A percentile compares a stretch with the other conserved stretches of the same genome.
Conservation (phyloP, 2,797 vertebrate genomes). For the Mionectes olivaceus region DNA sequence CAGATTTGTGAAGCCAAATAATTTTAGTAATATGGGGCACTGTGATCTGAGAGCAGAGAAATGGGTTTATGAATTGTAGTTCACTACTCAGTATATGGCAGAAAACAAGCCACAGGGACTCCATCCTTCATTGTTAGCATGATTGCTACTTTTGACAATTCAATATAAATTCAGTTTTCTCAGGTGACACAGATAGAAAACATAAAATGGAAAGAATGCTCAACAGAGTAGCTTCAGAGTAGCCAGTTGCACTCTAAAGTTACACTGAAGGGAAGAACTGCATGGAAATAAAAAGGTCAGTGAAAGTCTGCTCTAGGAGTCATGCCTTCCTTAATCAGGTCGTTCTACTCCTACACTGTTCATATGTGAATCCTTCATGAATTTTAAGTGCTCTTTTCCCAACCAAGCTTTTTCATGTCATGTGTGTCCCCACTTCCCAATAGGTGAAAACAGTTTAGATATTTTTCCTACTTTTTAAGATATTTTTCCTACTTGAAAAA, state of each 20-base stretch:
- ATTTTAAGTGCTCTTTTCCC: not conserved
- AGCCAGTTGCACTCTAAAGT: not conserved
- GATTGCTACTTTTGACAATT: not conserved
- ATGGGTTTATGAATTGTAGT: slow-evolving; percentile 24
- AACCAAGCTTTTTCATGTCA: not conserved
- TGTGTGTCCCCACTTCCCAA: too few species aligned
- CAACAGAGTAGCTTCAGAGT: not conserved
- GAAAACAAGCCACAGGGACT: slow-evolving; percentile 18
- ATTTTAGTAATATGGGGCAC: slow-evolving; percentile 25
- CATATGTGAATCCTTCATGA: not conserved
- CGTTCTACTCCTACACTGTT: not conserved
- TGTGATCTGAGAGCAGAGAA: not conserved
- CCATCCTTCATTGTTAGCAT: not conserved
- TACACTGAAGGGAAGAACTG: not conserved
- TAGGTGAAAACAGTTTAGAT: not conserved
- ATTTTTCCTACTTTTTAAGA: not conserved
- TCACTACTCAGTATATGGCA: not conserved
- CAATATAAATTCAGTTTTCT: not conserved
- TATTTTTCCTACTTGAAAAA: not conserved
- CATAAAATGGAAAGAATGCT: not conserved
- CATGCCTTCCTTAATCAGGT: not conserved
- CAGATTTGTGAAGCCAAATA: slow-evolving; percentile 40
- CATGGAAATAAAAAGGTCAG: not conserved
- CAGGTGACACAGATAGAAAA: not conserved
- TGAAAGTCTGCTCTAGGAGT: not conserved